A percentile compares a stretch with the other conserved stretches of the same genome.
Conservation (phyloP, 2,113 vertebrate species). For the Dasyprocta punctata region DNA sequence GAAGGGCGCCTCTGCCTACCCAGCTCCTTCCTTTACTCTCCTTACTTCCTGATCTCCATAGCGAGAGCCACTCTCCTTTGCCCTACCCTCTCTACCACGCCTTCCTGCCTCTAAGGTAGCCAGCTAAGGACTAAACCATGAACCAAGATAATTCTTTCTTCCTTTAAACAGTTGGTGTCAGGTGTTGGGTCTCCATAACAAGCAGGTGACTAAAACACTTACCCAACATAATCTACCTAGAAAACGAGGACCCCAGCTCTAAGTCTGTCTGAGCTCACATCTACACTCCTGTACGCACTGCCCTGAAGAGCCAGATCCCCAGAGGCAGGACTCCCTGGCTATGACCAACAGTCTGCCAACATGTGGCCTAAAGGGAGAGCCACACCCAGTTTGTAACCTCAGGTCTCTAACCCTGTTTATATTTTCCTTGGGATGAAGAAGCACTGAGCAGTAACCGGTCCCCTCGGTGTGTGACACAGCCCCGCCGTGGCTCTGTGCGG, state of each 20-base stretch:
- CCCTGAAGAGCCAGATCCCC: background rate
- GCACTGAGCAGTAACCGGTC: background rate
- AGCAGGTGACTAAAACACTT: background rate
- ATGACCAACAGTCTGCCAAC: background rate
- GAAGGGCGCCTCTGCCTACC: background rate
- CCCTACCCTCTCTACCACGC: background rate
- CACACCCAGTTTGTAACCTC: no score
- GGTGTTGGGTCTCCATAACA: background rate
- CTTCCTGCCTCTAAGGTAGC: background rate
- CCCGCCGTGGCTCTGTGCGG: background rate
- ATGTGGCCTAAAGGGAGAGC: background rate
- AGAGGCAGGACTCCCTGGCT: background rate
- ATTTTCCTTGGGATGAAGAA: background rate
- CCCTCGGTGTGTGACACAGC: background rate
- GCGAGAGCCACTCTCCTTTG: background rate
- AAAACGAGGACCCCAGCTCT: background rate
- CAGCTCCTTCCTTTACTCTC: background rate
- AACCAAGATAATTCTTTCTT: background rate
- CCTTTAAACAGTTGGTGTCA: background rate
- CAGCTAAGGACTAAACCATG: background rate
- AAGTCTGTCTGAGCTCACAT: background rate
- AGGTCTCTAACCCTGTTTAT: background rate
- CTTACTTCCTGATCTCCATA: background rate
- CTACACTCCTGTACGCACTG: background rate
- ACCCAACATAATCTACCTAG: background rate